Evolutionary conservation across 2,888 invertebrate genomes (phyloP), one percentile per base, ranked within the genome.

Genomic region (Diplolepis rosae): DNA sequence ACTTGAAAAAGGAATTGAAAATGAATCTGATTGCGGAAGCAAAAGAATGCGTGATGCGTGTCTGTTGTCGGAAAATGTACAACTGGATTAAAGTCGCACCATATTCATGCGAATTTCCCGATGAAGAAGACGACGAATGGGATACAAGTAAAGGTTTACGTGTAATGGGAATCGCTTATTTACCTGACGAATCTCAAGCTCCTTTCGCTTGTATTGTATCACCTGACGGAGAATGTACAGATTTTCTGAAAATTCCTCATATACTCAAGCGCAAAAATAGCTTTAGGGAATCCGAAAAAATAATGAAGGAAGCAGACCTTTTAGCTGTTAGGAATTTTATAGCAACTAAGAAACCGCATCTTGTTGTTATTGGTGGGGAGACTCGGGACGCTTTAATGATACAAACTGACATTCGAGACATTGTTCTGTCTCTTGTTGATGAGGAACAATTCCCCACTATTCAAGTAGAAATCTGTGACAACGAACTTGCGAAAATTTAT

Each of bases 71-170:
- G 9, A 95, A 95, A 84, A 90, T 98, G 66, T 95, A 95, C 86
- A 95, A 96, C 83, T 98, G 97, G 96, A 90, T 98, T 54, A 96
- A 95, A 89, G 91, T 92, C 18, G 95, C 96, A 0, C 98, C 98
- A 0, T 97, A 96, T 84, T 92, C 90, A 73, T 92, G 93, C 96
- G 96, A 74, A 96, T 96, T 68, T 72, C 91, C 92, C 0, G 96
- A 96, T 69, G 96, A 96, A 74, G 96, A 97, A 68, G 96, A 96
- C 69, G 97, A 98, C 68, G 97, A 97, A 75, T 96, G 96, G 95
- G 96, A 96, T 77, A 93, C 95, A 0, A 91, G 92, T 13, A 94
- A 94, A 89, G 98, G 98, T 28, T 91, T 96, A 4, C 90, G 97
- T 42, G 95, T 97, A 0, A 92, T 99, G 91, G 96, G 96, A 1